phyloP scores from a whole-genome alignment of 2,888 invertebrate genomes.

The Nephrotoma appendiculata region DNA sequence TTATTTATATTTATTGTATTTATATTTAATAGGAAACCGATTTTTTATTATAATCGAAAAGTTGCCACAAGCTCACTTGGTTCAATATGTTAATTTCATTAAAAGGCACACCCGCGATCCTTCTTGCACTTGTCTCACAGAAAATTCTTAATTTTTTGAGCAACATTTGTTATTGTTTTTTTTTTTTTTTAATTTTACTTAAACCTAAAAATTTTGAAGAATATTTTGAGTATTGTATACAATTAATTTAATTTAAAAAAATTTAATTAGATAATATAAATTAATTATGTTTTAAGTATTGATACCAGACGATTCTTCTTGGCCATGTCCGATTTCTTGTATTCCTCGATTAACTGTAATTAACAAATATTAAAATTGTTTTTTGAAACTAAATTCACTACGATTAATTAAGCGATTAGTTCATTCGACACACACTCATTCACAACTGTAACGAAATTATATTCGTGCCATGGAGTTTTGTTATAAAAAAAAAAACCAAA shows the following conservation, averaged over 20 bases:
- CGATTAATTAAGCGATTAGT: too few species aligned
- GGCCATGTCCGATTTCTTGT: conserved; percentile 28
- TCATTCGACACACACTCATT: too few species aligned
- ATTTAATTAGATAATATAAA: not conserved
- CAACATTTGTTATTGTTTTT: not conserved
- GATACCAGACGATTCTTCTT: conserved; percentile 28
- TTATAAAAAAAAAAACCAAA: too few species aligned
- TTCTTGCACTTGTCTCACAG: not conserved
- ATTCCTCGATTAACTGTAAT: conserved; percentile 29
- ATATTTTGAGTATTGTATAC: not conserved
- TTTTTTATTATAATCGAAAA: not conserved
- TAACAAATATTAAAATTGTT: not conserved
- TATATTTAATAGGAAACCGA: not conserved
- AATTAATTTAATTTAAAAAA: not conserved
- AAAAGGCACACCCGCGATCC: not conserved
- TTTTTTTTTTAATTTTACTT: not conserved
- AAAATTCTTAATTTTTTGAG: not conserved
- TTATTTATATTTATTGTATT: not conserved
- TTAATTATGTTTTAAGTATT: conserved; percentile 16
- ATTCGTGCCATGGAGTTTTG: too few species aligned
- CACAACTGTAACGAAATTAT: too few species aligned
- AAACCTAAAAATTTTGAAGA: not conserved
- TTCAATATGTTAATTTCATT: not conserved
- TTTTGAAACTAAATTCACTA: too few species aligned
- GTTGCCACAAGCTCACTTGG: not conserved